A percentile compares a stretch with the other conserved stretches of the same genome.
Evolutionary conservation across 2,113 vertebrate genomes (phyloP).

Genomic region (Chrysochloris asiatica): DNA sequence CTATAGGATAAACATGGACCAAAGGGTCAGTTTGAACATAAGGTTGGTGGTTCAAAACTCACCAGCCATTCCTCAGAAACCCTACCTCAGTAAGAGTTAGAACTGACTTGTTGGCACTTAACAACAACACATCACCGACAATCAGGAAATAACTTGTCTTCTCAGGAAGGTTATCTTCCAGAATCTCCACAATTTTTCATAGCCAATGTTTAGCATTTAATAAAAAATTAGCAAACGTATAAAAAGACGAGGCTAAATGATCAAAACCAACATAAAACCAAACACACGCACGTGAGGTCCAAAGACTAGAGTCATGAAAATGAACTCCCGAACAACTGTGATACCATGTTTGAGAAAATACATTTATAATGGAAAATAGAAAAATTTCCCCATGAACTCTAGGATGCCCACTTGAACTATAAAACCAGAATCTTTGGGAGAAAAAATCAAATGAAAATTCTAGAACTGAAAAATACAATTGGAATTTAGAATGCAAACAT

Average conservation of each 20-base stretch:
- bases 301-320: neutral
- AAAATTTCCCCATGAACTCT: too few species aligned
- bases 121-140: too few species aligned
- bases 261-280: neutral
- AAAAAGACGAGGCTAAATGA: conserved; percentile 5
- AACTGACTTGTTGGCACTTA: too few species aligned
- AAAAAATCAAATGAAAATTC: neutral
- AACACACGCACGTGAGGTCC: neutral
- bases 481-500: neutral
- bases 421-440: neutral
- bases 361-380: neutral
- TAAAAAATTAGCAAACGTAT: neutral
- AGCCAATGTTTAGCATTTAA: neutral
- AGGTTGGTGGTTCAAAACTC: too few species aligned
- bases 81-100: too few species aligned
- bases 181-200: neutral
- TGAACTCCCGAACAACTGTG: neutral
- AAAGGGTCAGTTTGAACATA: too few species aligned
- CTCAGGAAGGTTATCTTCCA: neutral
- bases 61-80: too few species aligned
- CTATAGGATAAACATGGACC: too few species aligned
- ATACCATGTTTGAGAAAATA: neutral
- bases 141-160: neutral
- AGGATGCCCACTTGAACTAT: too few species aligned
- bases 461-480: neutral